Evolutionary conservation across 2,113 vertebrate species (phyloP).

Genomic region (Nothoprocta perdicaria): DNA sequence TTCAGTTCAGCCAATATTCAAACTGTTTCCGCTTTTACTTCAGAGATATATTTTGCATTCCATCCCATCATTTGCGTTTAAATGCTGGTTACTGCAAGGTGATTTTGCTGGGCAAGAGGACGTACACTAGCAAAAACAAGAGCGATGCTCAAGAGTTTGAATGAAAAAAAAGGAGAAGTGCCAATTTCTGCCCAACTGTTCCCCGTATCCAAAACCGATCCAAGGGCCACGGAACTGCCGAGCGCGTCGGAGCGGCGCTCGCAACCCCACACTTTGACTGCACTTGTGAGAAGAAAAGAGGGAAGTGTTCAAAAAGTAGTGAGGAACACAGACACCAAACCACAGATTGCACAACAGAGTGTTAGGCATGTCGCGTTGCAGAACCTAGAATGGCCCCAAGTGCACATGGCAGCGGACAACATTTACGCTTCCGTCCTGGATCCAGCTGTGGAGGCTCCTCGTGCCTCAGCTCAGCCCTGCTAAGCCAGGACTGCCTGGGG

Average conservation of each 20-base stretch:
- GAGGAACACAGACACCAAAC: conserved; percentile 72
- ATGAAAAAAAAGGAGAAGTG: conserved; percentile 44
- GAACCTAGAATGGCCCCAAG: conserved; percentile 52
- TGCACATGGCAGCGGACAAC: conserved; percentile 17
- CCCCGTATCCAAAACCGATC: conserved; percentile 39
- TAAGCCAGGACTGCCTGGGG: rapidly evolving
- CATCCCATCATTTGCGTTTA: conserved; percentile 74
- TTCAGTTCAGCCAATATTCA: conserved; percentile 92
- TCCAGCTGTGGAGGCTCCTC: background rate
- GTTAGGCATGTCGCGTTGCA: conserved; percentile 56
- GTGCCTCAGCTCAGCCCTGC: background rate
- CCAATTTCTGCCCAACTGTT: conserved; percentile 39
- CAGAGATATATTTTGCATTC: conserved; percentile 71
- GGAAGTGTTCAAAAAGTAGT: conserved; percentile 71
- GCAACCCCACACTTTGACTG: conserved; percentile 62
- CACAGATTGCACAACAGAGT: conserved; percentile 69
- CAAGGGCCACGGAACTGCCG: background rate
- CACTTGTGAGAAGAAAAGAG: conserved; percentile 69
- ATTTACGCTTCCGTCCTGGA: background rate
- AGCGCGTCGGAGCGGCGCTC: background rate
- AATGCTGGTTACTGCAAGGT: conserved; percentile 78
- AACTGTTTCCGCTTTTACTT: conserved; percentile 73
- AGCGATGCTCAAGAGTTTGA: conserved; percentile 65
- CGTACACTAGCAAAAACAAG: conserved; percentile 61
- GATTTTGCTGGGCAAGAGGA: conserved; percentile 53